Evolutionary conservation across 1,140 invertebrate genomes (phyloP).

Genomic region (Brachionus plicatilis): DNA sequence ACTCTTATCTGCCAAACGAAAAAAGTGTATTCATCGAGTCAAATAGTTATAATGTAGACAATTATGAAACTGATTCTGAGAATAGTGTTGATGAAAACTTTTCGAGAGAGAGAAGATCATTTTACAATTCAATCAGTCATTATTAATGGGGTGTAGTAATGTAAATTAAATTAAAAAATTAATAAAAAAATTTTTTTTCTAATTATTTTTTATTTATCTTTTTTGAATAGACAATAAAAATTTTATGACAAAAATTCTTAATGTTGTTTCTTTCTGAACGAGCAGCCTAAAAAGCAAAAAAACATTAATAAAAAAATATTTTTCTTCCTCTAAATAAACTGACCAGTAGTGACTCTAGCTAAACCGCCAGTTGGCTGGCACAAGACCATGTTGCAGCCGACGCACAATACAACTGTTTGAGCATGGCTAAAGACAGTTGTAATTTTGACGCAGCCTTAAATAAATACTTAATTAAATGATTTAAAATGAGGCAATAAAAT

Average conservation of each 20-base stretch:
- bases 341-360: conserved; percentile 94
- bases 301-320: not conserved
- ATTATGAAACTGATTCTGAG: not conserved
- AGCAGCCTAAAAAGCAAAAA: conserved; percentile 29
- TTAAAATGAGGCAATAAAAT: not conserved
- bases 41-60: not conserved
- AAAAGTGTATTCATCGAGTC: conserved; percentile 33
- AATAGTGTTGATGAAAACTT: not conserved
- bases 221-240: conserved; percentile 19
- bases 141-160: not conserved
- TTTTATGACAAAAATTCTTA: conserved; percentile 1
- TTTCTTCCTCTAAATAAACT: not conserved
- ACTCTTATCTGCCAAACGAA: not conserved
- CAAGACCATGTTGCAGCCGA: conserved; percentile 92
- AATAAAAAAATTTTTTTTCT: not conserved
- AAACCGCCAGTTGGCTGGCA: conserved; percentile 98
- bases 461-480: not conserved
- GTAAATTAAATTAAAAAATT: not conserved
- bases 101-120: not conserved
- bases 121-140: not conserved
- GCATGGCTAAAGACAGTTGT: conserved; percentile 95
- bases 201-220: conserved; percentile 28
- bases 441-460: conserved; percentile 31
- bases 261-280: conserved; percentile 39
- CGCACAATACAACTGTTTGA: conserved; percentile 93